Evolutionary conservation across 1,140 invertebrate genomes (phyloP), one percentile per base, ranked within the genome.

Genomic region (Drosophila lowei): DNA sequence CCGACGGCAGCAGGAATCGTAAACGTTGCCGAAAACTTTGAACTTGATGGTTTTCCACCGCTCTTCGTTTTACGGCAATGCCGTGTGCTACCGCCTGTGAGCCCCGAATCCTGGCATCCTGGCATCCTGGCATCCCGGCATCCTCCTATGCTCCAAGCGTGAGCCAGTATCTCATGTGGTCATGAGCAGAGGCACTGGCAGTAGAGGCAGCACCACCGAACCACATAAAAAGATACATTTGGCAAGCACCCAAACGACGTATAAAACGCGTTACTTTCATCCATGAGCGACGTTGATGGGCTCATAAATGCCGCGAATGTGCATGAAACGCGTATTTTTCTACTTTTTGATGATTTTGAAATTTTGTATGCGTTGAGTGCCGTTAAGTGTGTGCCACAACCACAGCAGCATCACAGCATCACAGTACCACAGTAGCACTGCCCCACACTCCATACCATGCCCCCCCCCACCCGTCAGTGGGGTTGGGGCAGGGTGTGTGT

Each of bases 261-360:
- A 88, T 89, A 88, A 88, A 89, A 88, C 83, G 83, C 83, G 84
- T 88, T 88, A 89, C 83, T 83, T 88, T 88, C 83, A 88, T 86
- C 81, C 83, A 88, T 88, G 84, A 88, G 84, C 83, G 83, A 88
- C 88, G 83, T 90, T 90, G 88, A 90, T 90, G 88, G 88, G 88
- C 81, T 90, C 88, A 90, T 90, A 88, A 90, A 90, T 84, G 88
- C 76, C 79, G 81, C 81, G 71, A 86, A 90, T 90, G 86, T 90
- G 83, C 84, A 88, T 89, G 83, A 89, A 88, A 88, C 64, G 83
- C 84, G 83, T 88, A 88, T 88, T 88, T 88, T 88, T 86, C 83
- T 88, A 88, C 83, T 88, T 88, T 88, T 88, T 86, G 81, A 86
- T 86, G 81, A 86, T 86, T 86, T 86, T 86, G 81, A 86, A 86